Conservation (phyloP, 1,140 invertebrate species). For the Drosophila equinoxialis region DNA sequence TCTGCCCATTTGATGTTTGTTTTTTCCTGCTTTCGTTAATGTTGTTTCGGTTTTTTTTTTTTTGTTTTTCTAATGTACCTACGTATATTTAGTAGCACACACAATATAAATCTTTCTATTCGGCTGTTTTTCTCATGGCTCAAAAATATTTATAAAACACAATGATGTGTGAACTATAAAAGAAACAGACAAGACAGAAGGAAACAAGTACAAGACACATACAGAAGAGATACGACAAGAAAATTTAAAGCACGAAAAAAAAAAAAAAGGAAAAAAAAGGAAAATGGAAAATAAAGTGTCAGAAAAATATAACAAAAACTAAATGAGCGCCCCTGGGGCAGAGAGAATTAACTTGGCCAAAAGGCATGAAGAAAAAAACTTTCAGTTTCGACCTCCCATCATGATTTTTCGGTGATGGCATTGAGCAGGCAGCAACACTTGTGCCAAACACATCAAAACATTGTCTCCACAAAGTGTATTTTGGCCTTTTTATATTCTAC, state of each 20-base stretch:
- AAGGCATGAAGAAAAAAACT: slow-evolving; percentile 37
- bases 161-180: slow-evolving; percentile 56
- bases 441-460: slow-evolving; percentile 69
- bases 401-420: slow-evolving; percentile 33
- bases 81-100: slow-evolving; percentile 17
- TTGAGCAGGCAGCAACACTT: slow-evolving; percentile 58
- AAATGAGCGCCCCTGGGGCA: slow-evolving; percentile 10
- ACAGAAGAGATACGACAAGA: slow-evolving; percentile 35
- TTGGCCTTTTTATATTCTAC: slow-evolving; percentile 44
- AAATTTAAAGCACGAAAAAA: slow-evolving; percentile 24
- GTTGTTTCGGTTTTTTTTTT: background rate
- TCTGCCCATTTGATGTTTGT: slow-evolving; percentile 26
- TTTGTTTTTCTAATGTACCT: slow-evolving; percentile 19
- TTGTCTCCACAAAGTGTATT: slow-evolving; percentile 59
- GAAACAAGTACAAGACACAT: slow-evolving; percentile 38
- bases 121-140: background rate
- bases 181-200: slow-evolving; percentile 19
- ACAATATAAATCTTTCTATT: slow-evolving; percentile 26
- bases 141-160: slow-evolving; percentile 55
- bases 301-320: slow-evolving; percentile 20
- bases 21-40: slow-evolving; percentile 38
- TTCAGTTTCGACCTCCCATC: slow-evolving; percentile 42
- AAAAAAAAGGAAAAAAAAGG: too few relatives aligned
- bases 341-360: slow-evolving; percentile 14
- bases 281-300: slow-evolving; percentile 37